phyloP scores from a whole-genome alignment of 2,797 vertebrate species.

The Squalus acanthias region DNA sequence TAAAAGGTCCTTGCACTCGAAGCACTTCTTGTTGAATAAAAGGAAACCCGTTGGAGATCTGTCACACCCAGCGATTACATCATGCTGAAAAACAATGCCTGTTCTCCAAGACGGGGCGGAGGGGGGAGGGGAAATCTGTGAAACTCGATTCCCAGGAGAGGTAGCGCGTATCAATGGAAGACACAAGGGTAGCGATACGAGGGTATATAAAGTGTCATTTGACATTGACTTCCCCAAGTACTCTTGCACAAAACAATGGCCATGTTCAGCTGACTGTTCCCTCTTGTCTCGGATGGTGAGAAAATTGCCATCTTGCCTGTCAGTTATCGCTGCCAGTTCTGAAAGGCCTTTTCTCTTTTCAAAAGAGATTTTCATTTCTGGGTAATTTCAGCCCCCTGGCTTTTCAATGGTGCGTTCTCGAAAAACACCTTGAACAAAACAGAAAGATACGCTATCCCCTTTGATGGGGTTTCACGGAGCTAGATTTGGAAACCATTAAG shows the following conservation, averaged over 20 bases:
- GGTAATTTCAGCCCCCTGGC: constrained; percentile 19
- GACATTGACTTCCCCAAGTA: constrained; percentile 16
- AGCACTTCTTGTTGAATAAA: not conserved
- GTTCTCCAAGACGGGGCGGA: not conserved
- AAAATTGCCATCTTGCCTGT: not conserved
- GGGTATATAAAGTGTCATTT: not conserved
- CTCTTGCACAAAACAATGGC: constrained; percentile 6
- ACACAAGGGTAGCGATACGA: not conserved
- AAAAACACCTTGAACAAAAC: not conserved
- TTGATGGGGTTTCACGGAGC: not conserved
- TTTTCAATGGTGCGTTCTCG: constrained; percentile 1
- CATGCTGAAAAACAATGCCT: too few species aligned
- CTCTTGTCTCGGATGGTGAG: constrained; percentile 3
- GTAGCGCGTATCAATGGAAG: not conserved
- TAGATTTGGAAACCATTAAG: not conserved
- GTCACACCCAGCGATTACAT: not conserved
- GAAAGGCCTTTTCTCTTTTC: constrained; percentile 1
- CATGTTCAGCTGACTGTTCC: not conserved
- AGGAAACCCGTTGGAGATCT: not conserved
- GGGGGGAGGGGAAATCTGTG: not conserved
- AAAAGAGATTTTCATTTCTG: constrained; percentile 6
- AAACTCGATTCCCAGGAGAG: not conserved
- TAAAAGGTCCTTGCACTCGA: not conserved
- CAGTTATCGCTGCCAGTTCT: not conserved
- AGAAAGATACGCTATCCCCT: not conserved